Evolutionary conservation across 2,888 invertebrate species (phyloP).

Genomic region (Mechanitis messenoides): DNA sequence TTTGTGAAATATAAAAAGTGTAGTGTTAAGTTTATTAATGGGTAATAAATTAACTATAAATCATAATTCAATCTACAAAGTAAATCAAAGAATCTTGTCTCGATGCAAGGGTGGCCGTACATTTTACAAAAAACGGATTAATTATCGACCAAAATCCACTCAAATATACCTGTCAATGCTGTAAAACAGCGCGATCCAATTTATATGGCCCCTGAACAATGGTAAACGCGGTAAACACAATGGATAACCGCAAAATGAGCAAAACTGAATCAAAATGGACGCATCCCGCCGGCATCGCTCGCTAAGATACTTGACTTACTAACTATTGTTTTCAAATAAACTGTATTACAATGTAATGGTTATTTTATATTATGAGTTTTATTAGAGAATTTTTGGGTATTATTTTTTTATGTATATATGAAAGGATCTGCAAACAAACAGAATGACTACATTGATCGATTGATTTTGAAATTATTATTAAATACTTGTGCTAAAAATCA

Average conservation of each 20-base stretch:
- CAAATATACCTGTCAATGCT: conserved; percentile 75
- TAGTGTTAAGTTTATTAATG: conserved; percentile 10
- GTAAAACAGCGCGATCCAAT: conserved; percentile 67
- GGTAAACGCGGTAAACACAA: conserved; percentile 74
- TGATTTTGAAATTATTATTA: too few species aligned
- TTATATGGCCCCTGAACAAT: conserved; percentile 72
- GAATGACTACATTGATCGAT: too few species aligned
- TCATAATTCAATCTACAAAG: background rate
- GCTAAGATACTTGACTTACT: conserved; percentile 32
- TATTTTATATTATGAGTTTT: too few species aligned
- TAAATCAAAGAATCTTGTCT: background rate
- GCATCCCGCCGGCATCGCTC: conserved; percentile 30
- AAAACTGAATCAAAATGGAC: conserved; percentile 42
- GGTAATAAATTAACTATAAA: conserved; percentile 1
- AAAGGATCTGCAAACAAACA: too few species aligned
- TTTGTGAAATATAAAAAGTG: conserved; percentile 15
- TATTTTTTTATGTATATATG: too few species aligned
- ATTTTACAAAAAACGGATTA: conserved; percentile 72
- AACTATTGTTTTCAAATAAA: conserved; percentile 36
- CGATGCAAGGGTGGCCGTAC: conserved; percentile 67
- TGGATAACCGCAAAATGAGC: conserved; percentile 66
- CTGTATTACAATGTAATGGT: conserved; percentile 6
- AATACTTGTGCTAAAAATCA: too few species aligned
- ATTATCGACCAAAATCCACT: conserved; percentile 73
- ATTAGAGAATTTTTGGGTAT: too few species aligned